These are phyloP conservation scores for Hippocampus mohnikei DNA, from an alignment of 2,113 vertebrate species.

Conservation along the genomic window DNA sequence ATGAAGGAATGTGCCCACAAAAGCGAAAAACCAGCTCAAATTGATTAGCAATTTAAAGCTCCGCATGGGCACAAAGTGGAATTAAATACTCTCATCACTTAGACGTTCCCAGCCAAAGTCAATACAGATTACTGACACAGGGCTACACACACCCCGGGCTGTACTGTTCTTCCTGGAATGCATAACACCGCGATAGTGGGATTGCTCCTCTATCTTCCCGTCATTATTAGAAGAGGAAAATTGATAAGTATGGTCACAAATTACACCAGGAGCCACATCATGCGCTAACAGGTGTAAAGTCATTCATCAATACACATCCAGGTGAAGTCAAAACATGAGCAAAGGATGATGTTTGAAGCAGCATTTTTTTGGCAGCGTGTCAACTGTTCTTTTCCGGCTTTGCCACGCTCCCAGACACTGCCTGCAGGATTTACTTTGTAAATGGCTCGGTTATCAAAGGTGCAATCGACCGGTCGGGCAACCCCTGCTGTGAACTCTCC, in stretches of 20 bases:
- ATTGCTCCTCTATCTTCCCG: conserved; percentile 19
- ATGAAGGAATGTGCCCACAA: conserved; percentile 32
- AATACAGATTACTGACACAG: conserved; percentile 64
- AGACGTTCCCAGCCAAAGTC: conserved; percentile 61
- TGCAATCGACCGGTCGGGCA: conserved; percentile 10
- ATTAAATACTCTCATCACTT: conserved; percentile 66
- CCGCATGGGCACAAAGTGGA: conserved; percentile 53
- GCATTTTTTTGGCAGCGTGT: conserved; percentile 8
- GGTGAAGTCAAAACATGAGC: conserved; percentile 13
- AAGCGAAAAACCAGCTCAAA: conserved; percentile 45
- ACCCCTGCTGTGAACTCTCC: not conserved
- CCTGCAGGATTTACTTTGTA: conserved; percentile 25
- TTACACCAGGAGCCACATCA: conserved; percentile 10
- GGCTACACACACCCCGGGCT: conserved; percentile 9
- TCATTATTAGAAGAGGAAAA: conserved; percentile 1
- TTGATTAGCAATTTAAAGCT: conserved; percentile 66
- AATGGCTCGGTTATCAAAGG: conserved; percentile 13
- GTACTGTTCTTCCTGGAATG: conserved; percentile 2
- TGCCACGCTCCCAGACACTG: not conserved
- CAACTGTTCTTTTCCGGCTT: conserved; percentile 12
- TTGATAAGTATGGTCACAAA: not conserved
- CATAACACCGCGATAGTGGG: conserved; percentile 6
- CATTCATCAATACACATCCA: not conserved
- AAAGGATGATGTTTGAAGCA: conserved; percentile 15
- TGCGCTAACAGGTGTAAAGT: conserved; percentile 15